These are phyloP conservation scores for Penaeus japonicus DNA, from an alignment of 1,140 invertebrate genomes.

Conservation along the genomic window DNA sequence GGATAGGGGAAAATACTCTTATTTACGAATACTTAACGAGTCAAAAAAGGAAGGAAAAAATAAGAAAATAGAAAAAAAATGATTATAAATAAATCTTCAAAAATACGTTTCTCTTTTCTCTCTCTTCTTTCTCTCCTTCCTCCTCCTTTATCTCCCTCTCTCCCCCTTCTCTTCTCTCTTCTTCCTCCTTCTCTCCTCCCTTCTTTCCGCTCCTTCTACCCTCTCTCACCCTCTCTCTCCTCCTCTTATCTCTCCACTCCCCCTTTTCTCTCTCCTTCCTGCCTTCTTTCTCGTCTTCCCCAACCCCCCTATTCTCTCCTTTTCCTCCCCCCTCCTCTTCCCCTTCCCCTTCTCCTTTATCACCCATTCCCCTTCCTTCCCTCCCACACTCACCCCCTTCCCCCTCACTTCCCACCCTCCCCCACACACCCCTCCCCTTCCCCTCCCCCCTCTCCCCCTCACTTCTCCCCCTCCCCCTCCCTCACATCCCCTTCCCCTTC, in stretches of 20 bases:
- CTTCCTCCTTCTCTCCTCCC: neutral
- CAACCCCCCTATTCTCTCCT: neutral
- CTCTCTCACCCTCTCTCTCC: neutral
- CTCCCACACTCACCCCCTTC: neutral
- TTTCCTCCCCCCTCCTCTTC: neutral
- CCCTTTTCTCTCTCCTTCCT: neutral
- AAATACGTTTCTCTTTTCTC: neutral
- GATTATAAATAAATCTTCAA: no score
- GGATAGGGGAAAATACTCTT: no score
- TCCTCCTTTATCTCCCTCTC: neutral
- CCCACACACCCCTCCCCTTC: no score
- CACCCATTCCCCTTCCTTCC: neutral
- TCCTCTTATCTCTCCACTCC: no score
- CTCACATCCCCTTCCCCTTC: neutral
- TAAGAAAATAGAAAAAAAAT: no score
- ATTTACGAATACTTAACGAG: no score
- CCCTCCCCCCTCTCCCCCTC: neutral
- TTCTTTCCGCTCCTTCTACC: neutral
- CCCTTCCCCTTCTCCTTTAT: neutral
- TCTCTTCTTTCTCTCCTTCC: neutral
- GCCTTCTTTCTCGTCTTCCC: no score
- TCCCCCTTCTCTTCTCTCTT: neutral
- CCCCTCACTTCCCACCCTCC: no score
- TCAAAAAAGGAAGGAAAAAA: no score
- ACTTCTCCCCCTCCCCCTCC: neutral